Base-by-base conservation (phyloP, 2,888 invertebrate genomes). In the Mamestra brassicae region DNA sequence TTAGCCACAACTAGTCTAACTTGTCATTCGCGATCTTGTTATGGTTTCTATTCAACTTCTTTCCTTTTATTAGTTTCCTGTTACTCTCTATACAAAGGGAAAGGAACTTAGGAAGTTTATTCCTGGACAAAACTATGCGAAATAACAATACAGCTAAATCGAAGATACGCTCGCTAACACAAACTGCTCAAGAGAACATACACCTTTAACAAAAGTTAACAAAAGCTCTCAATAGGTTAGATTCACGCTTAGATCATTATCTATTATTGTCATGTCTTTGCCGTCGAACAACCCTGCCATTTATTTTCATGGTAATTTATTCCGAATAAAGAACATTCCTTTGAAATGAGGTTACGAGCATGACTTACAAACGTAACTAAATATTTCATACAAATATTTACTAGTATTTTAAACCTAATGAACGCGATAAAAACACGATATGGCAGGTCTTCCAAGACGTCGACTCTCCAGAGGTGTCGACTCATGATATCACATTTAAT, bases 301-400 rank as follows among this genome's bases (percentile, higher is more conserved):
- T 80, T 76, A 83, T 85, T 85, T 83, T 76, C 80, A 81, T 74
- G 76, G 78, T 78, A 78, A 84, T 84, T 78, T 78, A 86, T 84
- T 79, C 76, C 62, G 67, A 76, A 76, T 82, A 76, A 78, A 74
- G 74, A 76, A 62, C 68, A 80, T 86, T 84, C 71, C 64, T 74
- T 75, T 63, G 71, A 76, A 69, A 78, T 80, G 75, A 71, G 71
- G 57, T 76, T 64, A 80, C 54, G 64, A 75, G 66, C 66, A 60
- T 71, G 77, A 80, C 74, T 85, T 73, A 78, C 58, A 71, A 76
- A 62, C 60, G 17, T 73, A 74, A 74, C 55, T 61, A 65, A 52
- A 47, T 58, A 52, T 66, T 52, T 66, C 61, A 64, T 47, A 52
- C 63, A 67, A 74, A 78, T 70, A 57, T 81, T 72, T 57, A 63